phyloP scores from a whole-genome alignment of 2,888 invertebrate genomes.

The Micoletzkya japonica region DNA sequence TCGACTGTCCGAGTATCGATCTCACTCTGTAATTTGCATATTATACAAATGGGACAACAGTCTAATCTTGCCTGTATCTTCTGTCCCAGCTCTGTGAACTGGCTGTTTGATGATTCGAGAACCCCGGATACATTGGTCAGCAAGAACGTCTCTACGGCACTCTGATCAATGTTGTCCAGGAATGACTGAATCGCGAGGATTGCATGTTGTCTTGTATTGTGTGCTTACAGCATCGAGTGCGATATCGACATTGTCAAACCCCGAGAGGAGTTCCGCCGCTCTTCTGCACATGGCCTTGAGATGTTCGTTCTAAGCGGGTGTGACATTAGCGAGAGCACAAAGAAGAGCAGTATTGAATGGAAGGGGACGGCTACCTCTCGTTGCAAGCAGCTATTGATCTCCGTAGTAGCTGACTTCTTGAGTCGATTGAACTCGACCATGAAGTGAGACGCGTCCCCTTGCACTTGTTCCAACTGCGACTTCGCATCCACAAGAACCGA shows the following conservation, averaged over 20 bases:
- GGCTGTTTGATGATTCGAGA: conserved; percentile 15
- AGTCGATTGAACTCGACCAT: conserved; percentile 45
- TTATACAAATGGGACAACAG: neutral
- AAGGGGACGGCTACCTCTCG: conserved; percentile 7
- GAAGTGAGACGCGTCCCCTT: conserved; percentile 22
- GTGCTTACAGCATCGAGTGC: conserved; percentile 40
- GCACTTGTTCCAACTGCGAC: conserved; percentile 9
- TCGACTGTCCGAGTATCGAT: neutral
- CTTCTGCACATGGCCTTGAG: conserved; percentile 47
- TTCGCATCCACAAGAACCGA: conserved; percentile 13
- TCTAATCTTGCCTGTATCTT: conserved; percentile 10
- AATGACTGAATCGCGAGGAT: conserved; percentile 2
- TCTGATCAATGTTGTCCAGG: conserved; percentile 26
- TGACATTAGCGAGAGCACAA: too few relatives aligned
- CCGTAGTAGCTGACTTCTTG: conserved; percentile 45
- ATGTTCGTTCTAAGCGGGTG: conserved; percentile 50
- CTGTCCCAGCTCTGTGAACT: conserved; percentile 9
- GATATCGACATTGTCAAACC: conserved; percentile 41
- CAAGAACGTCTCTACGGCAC: conserved; percentile 15
- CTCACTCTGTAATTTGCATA: conserved; percentile 1
- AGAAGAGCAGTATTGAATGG: neutral
- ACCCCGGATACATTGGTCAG: conserved; percentile 18
- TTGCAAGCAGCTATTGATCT: conserved; percentile 31
- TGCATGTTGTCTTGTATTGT: neutral
- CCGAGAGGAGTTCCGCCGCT: conserved; percentile 46